Base-by-base conservation (phyloP, 2,888 invertebrate genomes). In the Meteorus cinctellus region DNA sequence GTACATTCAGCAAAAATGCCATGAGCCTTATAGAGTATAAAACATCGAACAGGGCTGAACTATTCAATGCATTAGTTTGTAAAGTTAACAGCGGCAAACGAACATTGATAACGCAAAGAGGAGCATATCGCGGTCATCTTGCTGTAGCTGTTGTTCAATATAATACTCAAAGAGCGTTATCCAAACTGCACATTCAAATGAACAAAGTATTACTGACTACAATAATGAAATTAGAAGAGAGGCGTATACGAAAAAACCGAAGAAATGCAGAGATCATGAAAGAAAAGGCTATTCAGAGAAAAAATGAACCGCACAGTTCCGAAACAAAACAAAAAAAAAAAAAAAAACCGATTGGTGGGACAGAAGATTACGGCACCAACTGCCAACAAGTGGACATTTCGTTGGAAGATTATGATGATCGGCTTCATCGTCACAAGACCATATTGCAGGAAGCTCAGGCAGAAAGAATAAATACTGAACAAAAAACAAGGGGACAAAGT, bases 1-100 rank as follows among this genome's bases (percentile, higher is more conserved):
- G 27, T 29, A 5, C 24, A 19, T 24, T 75, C 2, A 65, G 36
- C 41, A 41, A 41, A 24, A 36, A 76, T 24, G 31, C 70, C 2
- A n/a, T 34, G 10, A 63, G 31, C 27, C 8, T 63, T 1, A n/a
- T 63, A 8, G 14, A 10, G 2, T 4, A 31, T 4, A 34, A 63
- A n/a, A 31, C 62, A 10, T 62, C 63, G 3, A 63, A 63, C 6
- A 10, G 12, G 1, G 63, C 34, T n/a, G 34, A 63, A 31, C 8
- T 2, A 6, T 34, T 63, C 5, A 31, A 29, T 34, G 10, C 63
- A 3, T 2, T 34, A 1, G 6, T 63, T 6, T 16, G 16, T 31
- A 34, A 63, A n/a, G 4, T 4, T 4, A 63, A 8, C 10, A n/a
- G 4, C 4, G 31, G 31, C 1, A 34, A 63, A n/a, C 5, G 63